phyloP scores from a whole-genome alignment of 2,888 invertebrate species.

The Himalopsyche tibetana region DNA sequence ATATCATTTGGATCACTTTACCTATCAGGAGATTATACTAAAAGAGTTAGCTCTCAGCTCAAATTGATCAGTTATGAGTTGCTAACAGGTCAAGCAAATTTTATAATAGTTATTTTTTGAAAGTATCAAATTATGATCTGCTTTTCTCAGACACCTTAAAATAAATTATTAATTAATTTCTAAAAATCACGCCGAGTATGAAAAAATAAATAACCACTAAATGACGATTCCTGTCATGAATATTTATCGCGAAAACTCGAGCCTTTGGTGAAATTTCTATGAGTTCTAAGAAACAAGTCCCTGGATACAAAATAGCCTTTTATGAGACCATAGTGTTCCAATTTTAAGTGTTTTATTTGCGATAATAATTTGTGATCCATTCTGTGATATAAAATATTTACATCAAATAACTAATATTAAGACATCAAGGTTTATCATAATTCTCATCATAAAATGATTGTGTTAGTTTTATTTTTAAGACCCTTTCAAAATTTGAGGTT shows the following conservation, averaged over 20 bases:
- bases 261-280: conserved; percentile 49
- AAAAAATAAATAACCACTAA: not conserved
- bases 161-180: no score
- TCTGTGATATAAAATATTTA: conserved; percentile 19
- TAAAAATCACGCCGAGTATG: no score
- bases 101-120: no score
- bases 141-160: no score
- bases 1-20: no score
- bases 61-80: no score
- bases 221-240: not conserved
- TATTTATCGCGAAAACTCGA: conserved; percentile 19
- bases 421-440: conserved; percentile 5
- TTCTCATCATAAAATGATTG: not conserved
- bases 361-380: not conserved
- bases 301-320: not conserved
- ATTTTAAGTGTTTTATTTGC: not conserved
- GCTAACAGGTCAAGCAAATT: no score
- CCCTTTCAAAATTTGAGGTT: no score
- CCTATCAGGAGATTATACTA: no score
- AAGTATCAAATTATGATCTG: no score
- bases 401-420: conserved; percentile 12
- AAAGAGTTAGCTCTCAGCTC: no score
- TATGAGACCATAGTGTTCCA: conserved; percentile 17
- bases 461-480: no score
- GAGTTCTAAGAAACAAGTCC: conserved; percentile 2